These are phyloP conservation scores for Ophion obscuratus DNA, from an alignment of 2,888 invertebrate species.

Conservation along the genomic window DNA sequence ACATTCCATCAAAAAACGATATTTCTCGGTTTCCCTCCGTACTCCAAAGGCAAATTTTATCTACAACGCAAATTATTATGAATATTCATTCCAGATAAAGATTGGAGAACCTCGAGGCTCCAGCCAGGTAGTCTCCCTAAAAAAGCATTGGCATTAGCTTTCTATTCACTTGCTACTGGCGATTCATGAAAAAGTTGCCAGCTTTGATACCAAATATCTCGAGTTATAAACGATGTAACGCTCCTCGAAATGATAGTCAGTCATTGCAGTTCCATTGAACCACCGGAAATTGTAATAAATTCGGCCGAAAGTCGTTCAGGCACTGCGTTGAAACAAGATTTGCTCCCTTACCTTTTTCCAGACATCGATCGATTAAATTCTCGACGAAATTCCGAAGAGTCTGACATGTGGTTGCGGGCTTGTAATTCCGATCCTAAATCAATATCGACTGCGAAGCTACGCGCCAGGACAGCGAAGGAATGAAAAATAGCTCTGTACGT, in stretches of 20 bases:
- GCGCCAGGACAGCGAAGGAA: constrained; percentile 17
- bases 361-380: constrained; percentile 25
- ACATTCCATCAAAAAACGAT: no score
- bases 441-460: constrained; percentile 38
- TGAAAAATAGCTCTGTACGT: constrained; percentile 23
- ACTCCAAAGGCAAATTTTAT: no score
- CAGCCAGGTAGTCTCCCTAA: neutral
- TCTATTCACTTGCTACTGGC: neutral
- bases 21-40: no score
- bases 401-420: neutral
- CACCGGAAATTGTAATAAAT: neutral
- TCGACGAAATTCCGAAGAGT: constrained; percentile 27
- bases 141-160: neutral
- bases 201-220: neutral
- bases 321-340: neutral
- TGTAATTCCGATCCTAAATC: constrained; percentile 55
- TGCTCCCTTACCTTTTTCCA: constrained; percentile 16
- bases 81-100: neutral
- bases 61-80: neutral
- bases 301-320: neutral
- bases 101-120: neutral
- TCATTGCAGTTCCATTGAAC: neutral
- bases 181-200: neutral
- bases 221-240: no score
- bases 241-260: neutral